Conservation (phyloP, 2,113 vertebrate species). For the Silurus asotus region DNA sequence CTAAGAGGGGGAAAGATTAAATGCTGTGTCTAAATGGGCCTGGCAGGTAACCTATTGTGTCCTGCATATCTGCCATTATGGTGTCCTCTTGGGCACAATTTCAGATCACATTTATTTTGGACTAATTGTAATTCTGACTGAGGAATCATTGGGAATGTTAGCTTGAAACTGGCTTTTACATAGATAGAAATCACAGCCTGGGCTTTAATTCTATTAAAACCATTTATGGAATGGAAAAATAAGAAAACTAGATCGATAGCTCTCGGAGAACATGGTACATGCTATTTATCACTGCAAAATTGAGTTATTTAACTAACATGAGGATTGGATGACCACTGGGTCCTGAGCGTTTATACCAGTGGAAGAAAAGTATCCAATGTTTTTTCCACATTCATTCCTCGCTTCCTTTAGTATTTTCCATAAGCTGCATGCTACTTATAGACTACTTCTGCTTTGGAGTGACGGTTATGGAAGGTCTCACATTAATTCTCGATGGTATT, state of each 20-base stretch:
- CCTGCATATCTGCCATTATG: conserved; percentile 31
- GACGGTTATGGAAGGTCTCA: background rate
- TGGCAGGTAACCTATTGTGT: conserved; percentile 40
- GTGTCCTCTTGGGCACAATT: conserved; percentile 9
- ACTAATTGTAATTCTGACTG: conserved; percentile 24
- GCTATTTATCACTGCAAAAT: background rate
- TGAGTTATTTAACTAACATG: background rate
- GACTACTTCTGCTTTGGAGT: background rate
- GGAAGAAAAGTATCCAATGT: background rate
- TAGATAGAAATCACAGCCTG: background rate
- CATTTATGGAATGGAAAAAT: background rate
- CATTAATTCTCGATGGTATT: background rate
- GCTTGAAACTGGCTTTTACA: background rate
- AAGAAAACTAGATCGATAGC: background rate
- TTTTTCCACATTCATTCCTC: background rate
- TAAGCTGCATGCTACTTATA: background rate
- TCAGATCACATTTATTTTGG: conserved; percentile 24
- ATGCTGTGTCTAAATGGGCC: conserved; percentile 32
- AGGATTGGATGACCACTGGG: background rate
- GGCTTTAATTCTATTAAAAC: background rate
- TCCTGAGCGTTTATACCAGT: background rate
- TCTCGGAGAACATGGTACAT: background rate
- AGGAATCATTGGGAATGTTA: conserved; percentile 2
- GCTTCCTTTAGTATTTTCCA: background rate
- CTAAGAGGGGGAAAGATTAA: conserved; percentile 51